Base-by-base conservation (phyloP, 2,888 invertebrate species). In the Caenorhabditis panamensis region DNA sequence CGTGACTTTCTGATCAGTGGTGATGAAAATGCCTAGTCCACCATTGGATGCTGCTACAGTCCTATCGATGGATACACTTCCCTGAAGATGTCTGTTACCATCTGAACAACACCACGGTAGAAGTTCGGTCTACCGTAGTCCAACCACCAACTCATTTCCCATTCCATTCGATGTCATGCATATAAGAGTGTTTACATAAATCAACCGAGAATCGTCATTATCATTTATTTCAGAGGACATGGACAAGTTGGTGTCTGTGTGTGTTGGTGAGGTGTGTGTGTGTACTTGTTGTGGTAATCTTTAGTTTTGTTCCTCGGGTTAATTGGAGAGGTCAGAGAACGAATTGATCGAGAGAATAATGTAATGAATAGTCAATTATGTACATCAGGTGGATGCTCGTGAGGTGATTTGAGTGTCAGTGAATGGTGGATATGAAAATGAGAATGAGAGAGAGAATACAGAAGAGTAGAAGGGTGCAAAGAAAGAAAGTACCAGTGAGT, bases 21-120 rank as follows among this genome's bases (percentile, higher is more conserved):
- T 59, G 8, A 72, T 62, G 49, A 68, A 68, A 6, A 79, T 64
- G 24, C 79, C 79, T 6, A 69, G 41, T 6, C 63, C 73, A 9
- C 79, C 79, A 49, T 79, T 79, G 16, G 79, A 79, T 1, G 79
- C 63, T 0, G 63, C 47, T 6, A 68, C 54, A 2, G 49, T 49
- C 37, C 68, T 49, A 20, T 75, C 73, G 13, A 79, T 69, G 0
- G 79, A 75, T 28, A 79, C 41, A 11, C 68, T 22, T 22, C 73
- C 73, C 79, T 79, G 37, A 59, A 73, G 9, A 62, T 18, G 2
- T 26, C 11, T 13, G 24, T 26, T 13, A 53, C 11, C 22, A 20
- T 3, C 11, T 20, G 16, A 49, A 13, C 41, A 11, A 36, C 6
- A 36, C 36, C 36, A 5, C 36, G 51, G 2, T 49, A 28, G 20